Evolutionary conservation across 2,113 vertebrate genomes (phyloP).

Genomic region (Zosterops japonicus): DNA sequence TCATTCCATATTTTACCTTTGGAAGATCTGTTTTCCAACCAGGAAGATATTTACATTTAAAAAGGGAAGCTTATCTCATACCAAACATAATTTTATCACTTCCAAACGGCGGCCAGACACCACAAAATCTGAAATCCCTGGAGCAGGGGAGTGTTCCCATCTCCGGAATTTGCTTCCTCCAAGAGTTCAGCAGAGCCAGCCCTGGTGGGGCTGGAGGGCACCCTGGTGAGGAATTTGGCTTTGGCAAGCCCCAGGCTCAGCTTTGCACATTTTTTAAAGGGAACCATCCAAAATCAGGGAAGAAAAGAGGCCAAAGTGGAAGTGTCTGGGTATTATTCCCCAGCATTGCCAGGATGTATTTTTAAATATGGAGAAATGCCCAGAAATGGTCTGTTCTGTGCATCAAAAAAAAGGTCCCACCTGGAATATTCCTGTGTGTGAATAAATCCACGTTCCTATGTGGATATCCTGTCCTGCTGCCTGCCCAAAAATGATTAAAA

Average conservation of each 20-base stretch:
- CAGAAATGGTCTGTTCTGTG: background rate
- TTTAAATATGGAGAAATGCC: constrained; percentile 35
- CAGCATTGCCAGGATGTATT: background rate
- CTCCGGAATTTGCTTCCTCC: constrained; percentile 30
- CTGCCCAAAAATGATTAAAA: background rate
- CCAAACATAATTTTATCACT: background rate
- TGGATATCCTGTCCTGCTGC: background rate
- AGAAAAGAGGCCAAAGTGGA: background rate
- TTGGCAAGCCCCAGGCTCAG: background rate
- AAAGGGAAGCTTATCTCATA: background rate
- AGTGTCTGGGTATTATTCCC: constrained; percentile 1
- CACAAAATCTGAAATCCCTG: background rate
- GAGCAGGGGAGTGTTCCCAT: background rate
- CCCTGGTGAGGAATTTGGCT: background rate
- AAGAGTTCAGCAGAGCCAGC: background rate
- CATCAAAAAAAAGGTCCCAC: background rate
- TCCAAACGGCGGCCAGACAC: background rate
- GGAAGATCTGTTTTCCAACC: background rate
- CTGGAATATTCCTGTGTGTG: background rate
- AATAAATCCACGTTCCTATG: background rate
- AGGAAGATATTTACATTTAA: background rate
- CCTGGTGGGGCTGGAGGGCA: background rate
- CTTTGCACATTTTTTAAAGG: background rate
- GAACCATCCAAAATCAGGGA: background rate
- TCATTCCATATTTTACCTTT: background rate